Evolutionary conservation across 2,113 vertebrate species (phyloP), one percentile per base, ranked within the genome.

Genomic region (Pollimyrus isidori): DNA sequence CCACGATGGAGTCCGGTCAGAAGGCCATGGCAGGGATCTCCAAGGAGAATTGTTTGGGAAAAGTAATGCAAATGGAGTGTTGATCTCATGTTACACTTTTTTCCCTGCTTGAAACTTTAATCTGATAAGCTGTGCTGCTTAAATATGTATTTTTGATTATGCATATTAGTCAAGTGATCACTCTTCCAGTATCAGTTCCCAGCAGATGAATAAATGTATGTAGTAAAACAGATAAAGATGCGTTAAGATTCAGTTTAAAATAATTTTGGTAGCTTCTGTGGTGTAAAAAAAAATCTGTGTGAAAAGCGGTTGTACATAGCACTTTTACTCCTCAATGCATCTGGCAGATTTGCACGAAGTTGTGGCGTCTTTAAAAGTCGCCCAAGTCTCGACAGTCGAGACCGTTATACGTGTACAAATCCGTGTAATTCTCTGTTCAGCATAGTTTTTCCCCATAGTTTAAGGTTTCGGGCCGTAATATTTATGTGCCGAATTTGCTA

Each of bases 141-240:
- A 85, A 85, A 85, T 86, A 86, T 86, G 45, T 86, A 5, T 50
- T 80, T 49, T 86, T 86, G 46, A 86, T 26, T 86, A 86, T 86
- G 42, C 19, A 50, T 86, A 86, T 26, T 86, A n/a, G 48, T 50
- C n/a, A 85, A 85, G 48, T 48, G 82, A 84, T 48, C 45, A 86
- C 50, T 48, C 48, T 85, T 35, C 21, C 73, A 42, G 73, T 42
- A 7, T 80, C 73, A 26, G 23, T 86, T 86, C n/a, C 23, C 45
- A 46, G 83, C 83, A 86, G 83, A 45, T 86, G 46, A 86, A 86
- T 86, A 49, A n/a, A 86, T 86, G 13, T 30, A 46, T 86, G 83
- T 86, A 46, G 83, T 86, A 46, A 49, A 86, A 86, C 0, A 13
- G n/a, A 50, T 50, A 48, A 86, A 48, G 39, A 84, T 48, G n/a